Conservation (phyloP, 1,140 invertebrate genomes). For the Drosophila nigromelanica region DNA sequence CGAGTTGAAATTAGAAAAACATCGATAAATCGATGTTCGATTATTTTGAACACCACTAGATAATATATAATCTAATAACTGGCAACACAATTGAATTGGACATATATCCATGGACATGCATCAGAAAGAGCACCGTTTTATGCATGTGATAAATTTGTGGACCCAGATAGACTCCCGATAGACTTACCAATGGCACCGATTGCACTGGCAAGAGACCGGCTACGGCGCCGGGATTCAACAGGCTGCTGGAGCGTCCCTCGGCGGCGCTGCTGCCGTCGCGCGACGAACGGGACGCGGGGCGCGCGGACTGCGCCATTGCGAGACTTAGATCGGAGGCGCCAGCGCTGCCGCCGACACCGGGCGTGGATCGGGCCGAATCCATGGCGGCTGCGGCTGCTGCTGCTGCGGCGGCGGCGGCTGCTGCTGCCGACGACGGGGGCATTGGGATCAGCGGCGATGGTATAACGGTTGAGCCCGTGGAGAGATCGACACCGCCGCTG, state of each 20-base stretch:
- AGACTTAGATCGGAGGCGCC: constrained; percentile 70
- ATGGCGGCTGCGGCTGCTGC: constrained; percentile 55
- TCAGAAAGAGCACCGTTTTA: too few species aligned
- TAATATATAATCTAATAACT: too few species aligned
- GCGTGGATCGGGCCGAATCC: constrained; percentile 65
- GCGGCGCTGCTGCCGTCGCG: constrained; percentile 57
- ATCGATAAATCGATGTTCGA: too few species aligned
- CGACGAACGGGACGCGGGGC: constrained; percentile 73
- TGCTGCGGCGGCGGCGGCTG: constrained; percentile 53
- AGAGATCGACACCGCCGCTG: constrained; percentile 62
- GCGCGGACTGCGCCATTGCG: constrained; percentile 44
- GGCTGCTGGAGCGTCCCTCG: constrained; percentile 48
- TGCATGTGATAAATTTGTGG: too few species aligned
- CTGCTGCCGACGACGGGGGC: constrained; percentile 64
- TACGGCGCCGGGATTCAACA: constrained; percentile 86
- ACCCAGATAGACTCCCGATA: background rate
- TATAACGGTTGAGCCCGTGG: constrained; percentile 72
- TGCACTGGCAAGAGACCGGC: constrained; percentile 92
- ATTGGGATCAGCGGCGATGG: constrained; percentile 67
- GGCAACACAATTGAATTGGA: too few species aligned
- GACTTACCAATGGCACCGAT: constrained; percentile 92
- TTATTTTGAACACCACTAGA: too few species aligned
- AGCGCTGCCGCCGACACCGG: constrained; percentile 41
- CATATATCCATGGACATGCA: too few species aligned
- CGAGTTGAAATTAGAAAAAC: too few species aligned